phyloP scores from a whole-genome alignment of 2,888 invertebrate species.

The Habroteleia sp. region DNA sequence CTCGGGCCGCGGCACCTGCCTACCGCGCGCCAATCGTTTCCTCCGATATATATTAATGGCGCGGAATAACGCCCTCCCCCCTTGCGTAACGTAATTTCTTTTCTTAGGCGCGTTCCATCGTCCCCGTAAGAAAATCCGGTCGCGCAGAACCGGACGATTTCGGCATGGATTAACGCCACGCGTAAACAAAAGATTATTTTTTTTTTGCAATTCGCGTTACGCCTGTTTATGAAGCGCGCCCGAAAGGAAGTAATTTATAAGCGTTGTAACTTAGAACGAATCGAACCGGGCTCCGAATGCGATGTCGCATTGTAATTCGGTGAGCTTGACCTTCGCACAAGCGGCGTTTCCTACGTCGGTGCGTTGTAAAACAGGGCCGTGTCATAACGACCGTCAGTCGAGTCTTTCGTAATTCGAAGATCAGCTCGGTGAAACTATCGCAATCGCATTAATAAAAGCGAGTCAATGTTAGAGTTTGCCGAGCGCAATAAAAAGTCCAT shows the following conservation, averaged over 20 bases:
- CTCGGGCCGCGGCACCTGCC: slow-evolving; percentile 41
- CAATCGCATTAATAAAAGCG: slow-evolving; percentile 18
- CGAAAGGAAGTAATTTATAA: slow-evolving; percentile 29
- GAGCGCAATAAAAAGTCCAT: slow-evolving; percentile 16
- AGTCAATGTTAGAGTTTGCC: slow-evolving; percentile 15
- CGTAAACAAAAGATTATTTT: too few relatives aligned
- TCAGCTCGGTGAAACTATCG: slow-evolving; percentile 34
- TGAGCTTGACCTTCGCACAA: slow-evolving; percentile 49
- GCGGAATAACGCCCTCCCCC: too few relatives aligned
- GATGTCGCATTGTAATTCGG: slow-evolving; percentile 40
- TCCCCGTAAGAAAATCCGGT: too few relatives aligned
- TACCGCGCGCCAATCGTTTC: too few relatives aligned
- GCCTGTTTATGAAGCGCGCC: slow-evolving; percentile 2
- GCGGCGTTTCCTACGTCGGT: slow-evolving; percentile 26
- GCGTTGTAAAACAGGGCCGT: slow-evolving; percentile 37
- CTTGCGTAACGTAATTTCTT: too few relatives aligned
- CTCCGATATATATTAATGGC: too few relatives aligned
- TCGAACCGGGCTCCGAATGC: slow-evolving; percentile 5
- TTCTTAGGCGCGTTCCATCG: too few relatives aligned
- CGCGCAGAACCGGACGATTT: too few relatives aligned
- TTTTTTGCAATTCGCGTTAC: not conserved
- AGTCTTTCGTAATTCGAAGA: slow-evolving; percentile 11
- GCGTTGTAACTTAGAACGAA: slow-evolving; percentile 10
- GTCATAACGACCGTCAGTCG: slow-evolving; percentile 4
- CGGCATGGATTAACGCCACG: not conserved